Base-by-base conservation (phyloP, 1,140 invertebrate genomes). In the Octopus bimaculoides region DNA sequence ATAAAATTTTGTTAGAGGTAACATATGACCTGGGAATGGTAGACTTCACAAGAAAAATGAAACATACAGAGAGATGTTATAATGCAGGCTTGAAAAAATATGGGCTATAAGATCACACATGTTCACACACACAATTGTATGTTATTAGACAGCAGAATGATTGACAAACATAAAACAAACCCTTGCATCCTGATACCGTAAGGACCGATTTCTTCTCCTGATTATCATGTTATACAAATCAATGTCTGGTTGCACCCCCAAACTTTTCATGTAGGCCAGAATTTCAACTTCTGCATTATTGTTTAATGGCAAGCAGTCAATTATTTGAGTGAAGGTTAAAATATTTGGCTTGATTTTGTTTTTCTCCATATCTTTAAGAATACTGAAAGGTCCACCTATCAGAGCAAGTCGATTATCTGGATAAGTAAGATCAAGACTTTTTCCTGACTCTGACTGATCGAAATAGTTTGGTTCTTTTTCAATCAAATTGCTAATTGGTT, bases 171-270 rank as follows among this genome's bases (percentile, higher is more conserved):
- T 41, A 41, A 41, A 41, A 41, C 26, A 41, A 41, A 41, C 26
- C 89, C 92, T 92, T 52, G 94, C 95, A 85, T 88, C 90, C 78
- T 92, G 89, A 87, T 93, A 93, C 85, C 95, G 93, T 77, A 89
- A 89, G 83, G 94, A 90, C 80, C 93, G 89, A 85, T 92, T 93
- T 78, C 95, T 91, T 86, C 93, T 95, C 85, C 94, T 95, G 76
- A 98, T 96, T 17, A 97, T 89, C 87, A 94, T 92, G 89, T 97
- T 98, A 84, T 93, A 96, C 87, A 97, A 96, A 86, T 93, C 93
- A 61, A 95, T 92, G 90, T 97, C 96, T 0, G 93, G 89, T 83
- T 91, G 91, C 0, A 96, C 86, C 14, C 92, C 89, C 56, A 90
- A 88, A 77, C 90, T 86, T 77, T 92, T 91, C 85, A 96, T 92